A percentile compares a stretch with the other conserved stretches of the same genome.
Conservation (phyloP, 2,888 invertebrate genomes). For the Cantharis rustica region DNA sequence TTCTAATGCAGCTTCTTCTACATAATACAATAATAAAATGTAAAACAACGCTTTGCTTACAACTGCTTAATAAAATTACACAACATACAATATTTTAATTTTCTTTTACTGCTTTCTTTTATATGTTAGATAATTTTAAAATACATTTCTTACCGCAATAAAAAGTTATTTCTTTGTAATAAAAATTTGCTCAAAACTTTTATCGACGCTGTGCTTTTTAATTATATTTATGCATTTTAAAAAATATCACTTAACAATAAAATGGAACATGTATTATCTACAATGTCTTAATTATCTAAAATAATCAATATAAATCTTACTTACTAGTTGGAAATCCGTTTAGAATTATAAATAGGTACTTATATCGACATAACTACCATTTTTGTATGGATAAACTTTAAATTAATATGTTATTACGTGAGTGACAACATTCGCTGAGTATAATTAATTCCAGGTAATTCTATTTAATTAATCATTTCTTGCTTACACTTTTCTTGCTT, state of each 20-base stretch:
- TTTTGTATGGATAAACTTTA: too few species aligned
- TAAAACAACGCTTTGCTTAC: not conserved
- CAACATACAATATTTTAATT: not conserved
- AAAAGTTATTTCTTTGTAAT: not conserved
- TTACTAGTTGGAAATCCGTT: not conserved
- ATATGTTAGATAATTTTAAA: not conserved
- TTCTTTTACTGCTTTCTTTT: not conserved
- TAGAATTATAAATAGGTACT: too few species aligned
- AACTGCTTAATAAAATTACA: not conserved
- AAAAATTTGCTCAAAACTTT: not conserved
- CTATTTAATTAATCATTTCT: too few species aligned
- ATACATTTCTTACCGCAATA: not conserved
- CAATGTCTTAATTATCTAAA: not conserved
- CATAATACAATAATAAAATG: not conserved
- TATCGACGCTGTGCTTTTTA: not conserved
- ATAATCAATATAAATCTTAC: not conserved
- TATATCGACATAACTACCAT: too few species aligned
- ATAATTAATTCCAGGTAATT: too few species aligned
- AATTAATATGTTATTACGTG: too few species aligned
- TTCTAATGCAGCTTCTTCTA: constrained; percentile 23
- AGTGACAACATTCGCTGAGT: too few species aligned
- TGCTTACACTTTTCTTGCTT: too few species aligned
- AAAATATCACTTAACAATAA: not conserved
- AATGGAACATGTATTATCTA: not conserved
- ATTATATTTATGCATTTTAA: not conserved